Evolutionary conservation across 1,140 invertebrate genomes (phyloP).

Genomic region (Macrobrachium nipponense): DNA sequence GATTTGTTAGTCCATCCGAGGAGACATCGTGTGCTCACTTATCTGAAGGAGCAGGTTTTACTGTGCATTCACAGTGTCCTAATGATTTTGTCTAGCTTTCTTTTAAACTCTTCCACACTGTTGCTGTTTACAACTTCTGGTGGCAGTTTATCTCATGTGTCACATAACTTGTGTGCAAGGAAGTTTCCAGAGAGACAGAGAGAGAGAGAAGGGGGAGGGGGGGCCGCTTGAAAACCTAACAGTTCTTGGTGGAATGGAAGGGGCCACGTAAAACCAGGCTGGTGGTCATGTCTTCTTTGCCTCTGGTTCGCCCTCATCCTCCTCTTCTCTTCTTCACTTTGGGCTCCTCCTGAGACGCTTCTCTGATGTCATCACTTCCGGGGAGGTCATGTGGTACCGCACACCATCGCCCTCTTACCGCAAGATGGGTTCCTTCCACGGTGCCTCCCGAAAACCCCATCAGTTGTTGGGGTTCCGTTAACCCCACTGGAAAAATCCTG

Average conservation of each 20-base stretch:
- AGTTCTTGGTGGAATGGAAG: background rate
- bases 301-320: background rate
- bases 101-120: too few relatives aligned
- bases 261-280: background rate
- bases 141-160: too few relatives aligned
- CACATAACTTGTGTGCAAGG: too few relatives aligned
- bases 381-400: conserved; percentile 39
- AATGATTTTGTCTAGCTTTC: too few relatives aligned
- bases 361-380: conserved; percentile 42
- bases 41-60: too few relatives aligned
- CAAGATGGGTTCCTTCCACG: conserved; percentile 21
- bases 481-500: too few relatives aligned
- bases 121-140: too few relatives aligned
- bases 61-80: too few relatives aligned
- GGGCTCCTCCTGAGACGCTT: background rate
- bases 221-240: background rate
- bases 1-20: too few relatives aligned
- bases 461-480: background rate
- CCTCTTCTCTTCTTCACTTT: background rate
- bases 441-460: background rate
- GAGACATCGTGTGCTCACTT: too few relatives aligned
- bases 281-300: background rate
- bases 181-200: too few relatives aligned
- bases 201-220: background rate
- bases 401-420: conserved; percentile 17